These are phyloP conservation scores for Osmerus mordax DNA, from an alignment of 2,113 vertebrate genomes.

Conservation along the genomic window DNA sequence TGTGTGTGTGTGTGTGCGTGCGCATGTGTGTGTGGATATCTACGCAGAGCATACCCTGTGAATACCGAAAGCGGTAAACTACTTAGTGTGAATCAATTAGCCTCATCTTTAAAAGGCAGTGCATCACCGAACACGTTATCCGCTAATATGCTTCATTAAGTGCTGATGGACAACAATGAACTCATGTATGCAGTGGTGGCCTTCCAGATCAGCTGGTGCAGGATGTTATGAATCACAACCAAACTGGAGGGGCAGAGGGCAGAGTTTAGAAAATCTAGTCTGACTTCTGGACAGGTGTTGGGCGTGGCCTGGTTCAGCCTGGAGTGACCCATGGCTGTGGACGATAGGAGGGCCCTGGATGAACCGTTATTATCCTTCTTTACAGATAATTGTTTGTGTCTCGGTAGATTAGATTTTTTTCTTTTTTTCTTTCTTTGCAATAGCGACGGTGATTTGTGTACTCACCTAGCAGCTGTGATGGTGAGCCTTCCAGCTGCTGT, in stretches of 20 bases:
- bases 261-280: too few species aligned
- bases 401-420: too few species aligned
- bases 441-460: too few species aligned
- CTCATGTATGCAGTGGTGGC: constrained; percentile 36
- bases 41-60: constrained; percentile 12
- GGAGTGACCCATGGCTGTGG: too few species aligned
- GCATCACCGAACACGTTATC: constrained; percentile 61
- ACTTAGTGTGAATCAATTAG: constrained; percentile 51
- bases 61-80: constrained; percentile 32
- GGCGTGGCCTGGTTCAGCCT: too few species aligned
- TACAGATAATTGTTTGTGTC: too few species aligned
- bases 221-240: neutral
- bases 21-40: constrained; percentile 16
- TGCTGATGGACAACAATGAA: constrained; percentile 50
- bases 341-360: too few species aligned
- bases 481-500: neutral
- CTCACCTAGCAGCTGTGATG: neutral
- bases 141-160: constrained; percentile 59
- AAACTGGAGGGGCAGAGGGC: neutral
- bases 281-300: too few species aligned
- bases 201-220: constrained; percentile 15
- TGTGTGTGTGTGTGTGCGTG: constrained; percentile 14
- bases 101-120: constrained; percentile 51
- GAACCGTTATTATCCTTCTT: too few species aligned
- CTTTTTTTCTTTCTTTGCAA: too few species aligned